Evolutionary conservation across 2,797 vertebrate species (phyloP).

Genomic region (Cyprinodon diabolis): DNA sequence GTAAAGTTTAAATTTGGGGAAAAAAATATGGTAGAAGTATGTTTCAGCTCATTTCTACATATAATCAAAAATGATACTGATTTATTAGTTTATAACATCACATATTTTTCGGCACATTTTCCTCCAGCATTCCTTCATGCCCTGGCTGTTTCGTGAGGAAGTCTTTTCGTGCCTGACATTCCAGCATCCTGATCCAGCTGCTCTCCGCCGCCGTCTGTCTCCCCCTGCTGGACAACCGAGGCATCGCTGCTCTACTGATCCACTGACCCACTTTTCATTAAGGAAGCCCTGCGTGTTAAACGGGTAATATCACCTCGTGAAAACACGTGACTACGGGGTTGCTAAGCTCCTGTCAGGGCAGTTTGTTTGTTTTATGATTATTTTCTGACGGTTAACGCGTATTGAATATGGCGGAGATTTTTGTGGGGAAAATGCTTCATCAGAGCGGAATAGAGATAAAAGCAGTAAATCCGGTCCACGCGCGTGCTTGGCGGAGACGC

Average conservation of each 20-base stretch:
- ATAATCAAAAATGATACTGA: no score
- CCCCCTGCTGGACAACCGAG: conserved; percentile 47
- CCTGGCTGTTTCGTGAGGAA: background rate
- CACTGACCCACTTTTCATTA: conserved; percentile 71
- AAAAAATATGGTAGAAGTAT: no score
- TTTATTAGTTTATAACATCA: no score
- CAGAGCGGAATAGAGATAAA: no score
- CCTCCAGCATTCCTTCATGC: background rate
- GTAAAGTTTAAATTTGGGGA: no score
- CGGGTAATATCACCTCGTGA: background rate
- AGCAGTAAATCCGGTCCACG: no score
- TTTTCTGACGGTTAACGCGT: no score
- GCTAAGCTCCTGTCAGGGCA: conserved; percentile 5
- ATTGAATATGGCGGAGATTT: no score
- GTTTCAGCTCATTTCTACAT: no score
- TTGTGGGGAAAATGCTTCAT: no score
- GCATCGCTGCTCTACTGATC: conserved; percentile 71
- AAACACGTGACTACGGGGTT: conserved; percentile 34
- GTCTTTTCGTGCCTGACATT: background rate
- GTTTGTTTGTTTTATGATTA: background rate
- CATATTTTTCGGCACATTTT: no score
- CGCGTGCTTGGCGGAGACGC: no score
- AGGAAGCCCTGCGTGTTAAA: background rate
- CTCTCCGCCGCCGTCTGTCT: background rate
- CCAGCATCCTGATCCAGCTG: background rate